Evolutionary conservation across 2,797 vertebrate genomes (phyloP), one percentile per base, ranked within the genome.

Genomic region (Pteronotus mesoamericanus): DNA sequence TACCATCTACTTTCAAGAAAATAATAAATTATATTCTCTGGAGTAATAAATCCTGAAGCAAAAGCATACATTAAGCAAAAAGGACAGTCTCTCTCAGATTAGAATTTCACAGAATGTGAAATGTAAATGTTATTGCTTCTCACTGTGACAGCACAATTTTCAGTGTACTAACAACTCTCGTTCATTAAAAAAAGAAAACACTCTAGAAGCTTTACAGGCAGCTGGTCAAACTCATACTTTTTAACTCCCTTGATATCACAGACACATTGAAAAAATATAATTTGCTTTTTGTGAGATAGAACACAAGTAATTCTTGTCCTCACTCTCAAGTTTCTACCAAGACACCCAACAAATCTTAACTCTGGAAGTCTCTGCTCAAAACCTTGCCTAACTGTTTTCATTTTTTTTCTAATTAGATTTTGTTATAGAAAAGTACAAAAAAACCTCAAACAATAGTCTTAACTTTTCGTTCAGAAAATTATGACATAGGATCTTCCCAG

Each of bases 11-110:
- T 94, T 95, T 87, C 46, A 93, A 96, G 16, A 85, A 9, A 88
- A 55, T 61, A 92, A 95, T 93, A 88, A 55, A 97, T 88, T 93
- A 77, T 78, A 94, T 90, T 90, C 64, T 95, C 46, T 91, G 19
- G 29, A 95, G 89, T 46, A 94, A 93, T 91, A 89, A 95, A 93
- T 92, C 57, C 71, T 34, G 18, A 94, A 86, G 69, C 46, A 97
- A 94, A 96, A 77, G 53, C 61, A 79, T 94, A 55, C 71, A 85
- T 89, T 93, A 86, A 86, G 72, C 29, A 32, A 92, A 94, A 96
- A 95, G 42, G 74, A 95, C 24, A 79, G 48, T 89, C 51, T 95
- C 79, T 86, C 59, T 84, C 72, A 83, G 75, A 95, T 94, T 48
- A 92, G 72, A 91, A 96, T 64, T 94, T 88, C 55, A 91, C 37